Evolutionary conservation across 1,140 invertebrate species (phyloP), one percentile per base, ranked within the genome.

Genomic region (Diabrotica undecimpunctata): DNA sequence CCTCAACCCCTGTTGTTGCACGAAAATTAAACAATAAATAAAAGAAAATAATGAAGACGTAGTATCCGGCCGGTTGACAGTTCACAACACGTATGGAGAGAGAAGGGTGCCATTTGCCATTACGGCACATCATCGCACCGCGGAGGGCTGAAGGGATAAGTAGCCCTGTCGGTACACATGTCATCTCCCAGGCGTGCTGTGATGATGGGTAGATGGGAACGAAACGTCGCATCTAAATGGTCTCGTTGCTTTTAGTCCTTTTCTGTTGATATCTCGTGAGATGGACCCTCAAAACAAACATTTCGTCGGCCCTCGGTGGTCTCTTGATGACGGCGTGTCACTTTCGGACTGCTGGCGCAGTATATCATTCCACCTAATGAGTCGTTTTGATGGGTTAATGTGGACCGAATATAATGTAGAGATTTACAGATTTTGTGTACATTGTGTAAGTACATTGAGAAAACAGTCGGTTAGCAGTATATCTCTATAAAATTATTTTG

Each of bases 151-250:
- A 58, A 37, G 36, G 36, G 56, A 12, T 37, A 35, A 38, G 35
- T 37, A 41, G 35, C 12, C 13, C 35, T 58, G 56, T 58, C 35
- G 13, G 39, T 60, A 50, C 58, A 60, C 58, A 60, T 60, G 58
- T 60, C 58, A 50, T 60, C 38, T 60, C 58, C 58, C 58, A 46
- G 50, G 58, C 58, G 58, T 60, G 58, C 58, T 46, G 46, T 60
- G 58, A 60, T 35, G 46, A 41, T 36, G 46, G 58, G 58, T 4
- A 7, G n/a, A 13, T 37, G 58, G 41, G 58, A 38, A 11, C 14
- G 12, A 13, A 13, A 13, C 8, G 56, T 37, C 56, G 5, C 38
- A 6, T 46, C 41, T 46, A 46, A 46, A 8, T 46, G 41, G 8
- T 10, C 41, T 10, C 41, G 41, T 46, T 46, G 41, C 41, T 46